Base-by-base conservation (phyloP, 2,797 vertebrate species). In the Anisognathus igniventris region DNA sequence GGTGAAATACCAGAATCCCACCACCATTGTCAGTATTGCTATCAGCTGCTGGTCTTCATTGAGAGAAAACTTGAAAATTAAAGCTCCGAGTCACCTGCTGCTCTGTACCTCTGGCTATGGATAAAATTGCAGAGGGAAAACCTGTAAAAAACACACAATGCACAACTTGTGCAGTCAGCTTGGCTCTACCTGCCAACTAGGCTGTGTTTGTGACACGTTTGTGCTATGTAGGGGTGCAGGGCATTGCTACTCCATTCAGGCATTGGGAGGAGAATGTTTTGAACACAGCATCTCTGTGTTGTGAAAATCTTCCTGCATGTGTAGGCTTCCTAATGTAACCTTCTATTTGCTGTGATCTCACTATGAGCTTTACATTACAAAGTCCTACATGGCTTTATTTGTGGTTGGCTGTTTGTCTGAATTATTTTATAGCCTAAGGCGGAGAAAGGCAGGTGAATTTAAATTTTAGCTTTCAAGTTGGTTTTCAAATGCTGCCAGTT, bases 391-490 rank as follows among this genome's bases (percentile, higher is more conserved):
- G 78, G 86, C 61, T 24, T 88, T 78, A 51, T 93, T 95, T 92
- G 86, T 85, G 80, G 71, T 16, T 66, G 70, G 51, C 79, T 92
- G 84, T 95, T 94, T 91, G 57, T 95, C 71, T 93, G 85, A 91
- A 88, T 82, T 70, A 24, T 64, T 89, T 86, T 76, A 14, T 90
- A 73, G 91, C 91, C 76, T 70, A 53, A 92, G 91, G 95, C 90
- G 37, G 51, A 71, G 67, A 70, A 92, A 94, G 40, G 80, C 91
- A 95, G 79, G 87, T 93, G 87, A 94, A 91, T 96, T 92, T 92
- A 82, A 92, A 74, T 94, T 92, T 67, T 37, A 87, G n/a, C 81
- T 95, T 94, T 94, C 87, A 86, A 56, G 82, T 57, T 86, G 35
- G 7, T 86, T 94, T 94, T 90, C 92, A 90, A 79, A 90, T 75